Evolutionary conservation across 2,113 vertebrate species (phyloP).

Genomic region (human): DNA sequence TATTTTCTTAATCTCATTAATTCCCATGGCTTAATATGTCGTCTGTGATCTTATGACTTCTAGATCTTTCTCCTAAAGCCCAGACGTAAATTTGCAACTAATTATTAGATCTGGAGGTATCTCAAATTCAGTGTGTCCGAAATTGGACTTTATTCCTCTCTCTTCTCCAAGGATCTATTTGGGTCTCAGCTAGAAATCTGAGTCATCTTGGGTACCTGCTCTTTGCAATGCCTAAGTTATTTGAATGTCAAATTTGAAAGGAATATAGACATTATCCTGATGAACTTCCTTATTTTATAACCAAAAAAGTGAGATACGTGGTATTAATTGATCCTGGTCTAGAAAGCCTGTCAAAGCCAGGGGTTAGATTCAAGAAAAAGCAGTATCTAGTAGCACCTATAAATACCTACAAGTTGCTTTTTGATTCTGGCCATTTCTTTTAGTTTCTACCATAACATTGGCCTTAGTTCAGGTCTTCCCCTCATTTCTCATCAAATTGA

Average conservation of each 20-base stretch:
- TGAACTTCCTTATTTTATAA: not conserved
- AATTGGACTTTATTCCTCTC: not conserved
- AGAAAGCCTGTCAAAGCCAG: not conserved
- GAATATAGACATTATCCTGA: not conserved
- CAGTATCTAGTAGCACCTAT: not conserved
- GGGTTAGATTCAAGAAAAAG: not conserved
- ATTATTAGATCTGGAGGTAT: not conserved
- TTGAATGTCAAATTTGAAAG: not conserved
- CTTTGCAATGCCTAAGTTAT: not conserved
- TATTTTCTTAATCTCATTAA: not conserved
- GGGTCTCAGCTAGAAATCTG: not conserved
- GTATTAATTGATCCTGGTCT: not conserved
- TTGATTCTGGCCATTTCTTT: not conserved
- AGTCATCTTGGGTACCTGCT: not conserved
- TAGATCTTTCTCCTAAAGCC: not conserved
- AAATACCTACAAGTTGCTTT: not conserved
- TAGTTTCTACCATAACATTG: not conserved
- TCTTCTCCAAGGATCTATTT: not conserved
- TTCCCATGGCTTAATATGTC: not conserved
- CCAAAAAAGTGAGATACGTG: not conserved
- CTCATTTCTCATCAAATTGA: not conserved
- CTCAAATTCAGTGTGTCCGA: not conserved
- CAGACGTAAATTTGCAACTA: not conserved
- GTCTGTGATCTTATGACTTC: not conserved
- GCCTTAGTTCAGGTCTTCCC: not conserved